Evolutionary conservation across 2,113 vertebrate genomes (phyloP).

Genomic region (Astatoreochromis straeleni): DNA sequence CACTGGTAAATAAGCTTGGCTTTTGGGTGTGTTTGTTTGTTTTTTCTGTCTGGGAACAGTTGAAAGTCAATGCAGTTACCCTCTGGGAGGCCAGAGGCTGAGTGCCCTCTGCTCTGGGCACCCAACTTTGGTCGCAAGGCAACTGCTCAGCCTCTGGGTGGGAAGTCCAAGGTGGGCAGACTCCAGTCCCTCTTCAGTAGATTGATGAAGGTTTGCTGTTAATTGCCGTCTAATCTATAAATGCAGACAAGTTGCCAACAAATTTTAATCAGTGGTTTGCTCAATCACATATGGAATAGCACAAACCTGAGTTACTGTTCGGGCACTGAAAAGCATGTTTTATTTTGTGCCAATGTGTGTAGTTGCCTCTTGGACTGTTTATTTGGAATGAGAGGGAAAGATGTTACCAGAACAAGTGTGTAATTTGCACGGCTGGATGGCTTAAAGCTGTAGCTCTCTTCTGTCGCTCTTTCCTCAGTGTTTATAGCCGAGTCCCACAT

Average conservation of each 20-base stretch:
- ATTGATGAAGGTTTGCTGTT: background rate
- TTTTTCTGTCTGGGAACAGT: background rate
- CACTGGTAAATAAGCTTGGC: background rate
- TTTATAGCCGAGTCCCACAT: background rate
- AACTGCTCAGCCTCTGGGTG: background rate
- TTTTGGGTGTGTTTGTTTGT: background rate
- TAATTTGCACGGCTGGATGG: background rate
- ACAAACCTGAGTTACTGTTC: background rate
- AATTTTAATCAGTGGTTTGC: background rate
- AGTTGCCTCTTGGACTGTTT: background rate
- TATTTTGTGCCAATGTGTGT: background rate
- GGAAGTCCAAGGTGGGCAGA: background rate
- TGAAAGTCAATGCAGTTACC: background rate
- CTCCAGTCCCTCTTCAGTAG: background rate
- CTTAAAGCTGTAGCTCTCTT: background rate
- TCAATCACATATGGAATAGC: background rate
- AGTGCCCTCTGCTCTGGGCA: background rate
- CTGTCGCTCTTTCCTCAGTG: background rate
- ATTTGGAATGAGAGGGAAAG: background rate
- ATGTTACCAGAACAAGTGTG: background rate
- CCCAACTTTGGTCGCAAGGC: background rate
- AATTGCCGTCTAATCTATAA: background rate
- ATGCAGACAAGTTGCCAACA: background rate
- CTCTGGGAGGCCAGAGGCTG: background rate
- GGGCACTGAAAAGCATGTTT: background rate